Evolutionary conservation across 1,140 invertebrate species (phyloP).

Genomic region (Drosophila paulistorum): DNA sequence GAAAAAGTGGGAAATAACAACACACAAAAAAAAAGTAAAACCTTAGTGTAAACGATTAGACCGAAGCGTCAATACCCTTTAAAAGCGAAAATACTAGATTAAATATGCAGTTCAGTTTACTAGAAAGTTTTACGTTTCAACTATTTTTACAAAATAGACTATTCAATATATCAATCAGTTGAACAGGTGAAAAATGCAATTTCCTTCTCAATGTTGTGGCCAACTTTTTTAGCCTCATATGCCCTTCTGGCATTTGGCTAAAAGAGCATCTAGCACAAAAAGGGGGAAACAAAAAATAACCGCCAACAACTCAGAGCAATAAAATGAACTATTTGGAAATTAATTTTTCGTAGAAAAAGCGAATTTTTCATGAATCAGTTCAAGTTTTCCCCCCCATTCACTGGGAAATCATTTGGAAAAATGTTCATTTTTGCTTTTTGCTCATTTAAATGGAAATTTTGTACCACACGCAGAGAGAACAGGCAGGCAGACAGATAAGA

Average conservation of each 20-base stretch:
- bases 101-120: too few species aligned
- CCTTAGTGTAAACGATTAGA: background rate
- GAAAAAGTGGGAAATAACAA: background rate
- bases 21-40: background rate
- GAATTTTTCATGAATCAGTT: slow-evolving; percentile 45
- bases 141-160: too few species aligned
- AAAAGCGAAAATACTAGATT: too few species aligned
- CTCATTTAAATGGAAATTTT: slow-evolving; percentile 45
- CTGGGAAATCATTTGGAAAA: slow-evolving; percentile 16
- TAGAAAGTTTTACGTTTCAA: too few species aligned
- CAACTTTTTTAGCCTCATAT: too few species aligned
- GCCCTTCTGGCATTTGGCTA: too few species aligned
- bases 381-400: slow-evolving; percentile 41
- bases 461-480: slow-evolving; percentile 38
- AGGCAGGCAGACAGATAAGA: slow-evolving; percentile 24
- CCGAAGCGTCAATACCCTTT: background rate
- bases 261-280: background rate
- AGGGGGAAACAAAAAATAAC: background rate
- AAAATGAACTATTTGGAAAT: slow-evolving; percentile 27
- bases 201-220: too few species aligned
- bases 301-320: background rate
- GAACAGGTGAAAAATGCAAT: too few species aligned
- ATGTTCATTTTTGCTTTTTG: slow-evolving; percentile 32
- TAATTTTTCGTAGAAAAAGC: slow-evolving; percentile 1
- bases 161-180: too few species aligned